Conservation (phyloP, 2,888 invertebrate species). For the Tenthredo mesomela region DNA sequence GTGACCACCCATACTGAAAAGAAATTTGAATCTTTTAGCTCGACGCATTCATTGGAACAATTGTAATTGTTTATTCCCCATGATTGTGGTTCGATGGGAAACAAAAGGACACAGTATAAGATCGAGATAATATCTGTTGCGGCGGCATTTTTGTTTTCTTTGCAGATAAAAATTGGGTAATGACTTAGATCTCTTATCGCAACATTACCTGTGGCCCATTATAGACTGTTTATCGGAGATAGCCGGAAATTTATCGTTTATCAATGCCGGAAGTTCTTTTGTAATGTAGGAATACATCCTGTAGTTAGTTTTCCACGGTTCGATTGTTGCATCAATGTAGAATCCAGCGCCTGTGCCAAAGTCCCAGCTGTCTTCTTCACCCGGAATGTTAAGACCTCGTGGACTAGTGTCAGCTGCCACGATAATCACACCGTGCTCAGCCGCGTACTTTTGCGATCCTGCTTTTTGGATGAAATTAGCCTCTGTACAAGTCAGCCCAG, state of each 20-base stretch:
- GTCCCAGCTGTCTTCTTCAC: conserved; percentile 95
- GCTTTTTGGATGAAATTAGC: conserved; percentile 97
- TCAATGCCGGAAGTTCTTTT: conserved; percentile 88
- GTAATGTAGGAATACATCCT: conserved; percentile 98
- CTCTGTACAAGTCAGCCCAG: conserved; percentile 96
- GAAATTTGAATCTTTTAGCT: conserved; percentile 48
- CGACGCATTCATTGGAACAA: background rate
- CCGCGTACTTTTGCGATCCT: conserved; percentile 95
- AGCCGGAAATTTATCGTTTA: conserved; percentile 88
- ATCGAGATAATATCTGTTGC: background rate
- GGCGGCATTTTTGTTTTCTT: background rate
- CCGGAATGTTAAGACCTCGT: conserved; percentile 91
- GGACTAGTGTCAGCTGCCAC: conserved; percentile 99
- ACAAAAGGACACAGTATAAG: background rate
- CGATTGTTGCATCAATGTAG: conserved; percentile 94
- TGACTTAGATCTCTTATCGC: conserved; percentile 7
- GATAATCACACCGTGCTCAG: conserved; percentile 91
- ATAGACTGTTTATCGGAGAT: conserved; percentile 84
- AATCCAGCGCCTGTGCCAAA: conserved; percentile 98
- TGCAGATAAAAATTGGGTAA: conserved; percentile 32
- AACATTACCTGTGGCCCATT: conserved; percentile 87
- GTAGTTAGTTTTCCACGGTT: conserved; percentile 96
- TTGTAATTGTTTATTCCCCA: no score
- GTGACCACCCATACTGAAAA: conserved; percentile 97
- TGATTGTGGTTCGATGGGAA: background rate